Conservation (phyloP, 1,140 invertebrate genomes). For the Heterodera schachtii region DNA sequence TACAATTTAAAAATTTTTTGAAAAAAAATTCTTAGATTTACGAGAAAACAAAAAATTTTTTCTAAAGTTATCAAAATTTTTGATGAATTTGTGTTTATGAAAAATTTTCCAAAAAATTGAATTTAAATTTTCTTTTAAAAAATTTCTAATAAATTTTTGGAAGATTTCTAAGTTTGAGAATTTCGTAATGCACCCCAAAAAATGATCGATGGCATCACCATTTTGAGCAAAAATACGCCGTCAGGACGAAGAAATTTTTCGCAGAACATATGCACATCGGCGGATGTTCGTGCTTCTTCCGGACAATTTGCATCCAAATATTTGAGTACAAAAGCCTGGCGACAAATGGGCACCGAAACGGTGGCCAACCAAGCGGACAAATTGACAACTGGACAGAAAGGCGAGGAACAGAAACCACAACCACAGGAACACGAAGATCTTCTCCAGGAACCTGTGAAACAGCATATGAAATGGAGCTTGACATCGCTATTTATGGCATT, state of each 20-base stretch:
- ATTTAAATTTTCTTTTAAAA: no score
- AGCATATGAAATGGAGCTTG: background rate
- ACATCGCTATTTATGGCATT: no score
- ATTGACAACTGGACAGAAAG: slow-evolving; percentile 57
- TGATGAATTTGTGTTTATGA: no score
- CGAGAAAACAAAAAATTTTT: no score
- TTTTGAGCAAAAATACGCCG: slow-evolving; percentile 65
- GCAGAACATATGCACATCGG: slow-evolving; percentile 53
- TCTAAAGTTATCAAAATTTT: no score
- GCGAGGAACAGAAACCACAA: slow-evolving; percentile 61
- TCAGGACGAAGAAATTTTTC: slow-evolving; percentile 62
- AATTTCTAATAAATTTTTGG: no score
- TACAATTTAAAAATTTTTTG: no score
- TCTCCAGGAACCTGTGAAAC: slow-evolving; percentile 60
- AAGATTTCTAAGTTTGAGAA: no score
- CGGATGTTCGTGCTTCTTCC: slow-evolving; percentile 29
- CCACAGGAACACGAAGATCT: slow-evolving; percentile 67
- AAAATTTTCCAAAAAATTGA: no score
- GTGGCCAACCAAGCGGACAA: slow-evolving; percentile 63
- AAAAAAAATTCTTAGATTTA: no score
- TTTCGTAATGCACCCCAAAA: no score
- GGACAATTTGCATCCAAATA: slow-evolving; percentile 47
- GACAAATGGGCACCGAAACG: slow-evolving; percentile 50
- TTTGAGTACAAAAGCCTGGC: slow-evolving; percentile 60
- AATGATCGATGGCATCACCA: slow-evolving; percentile 35